phyloP scores from a whole-genome alignment of 2,888 invertebrate genomes.

The Gandaritis pyraliata region DNA sequence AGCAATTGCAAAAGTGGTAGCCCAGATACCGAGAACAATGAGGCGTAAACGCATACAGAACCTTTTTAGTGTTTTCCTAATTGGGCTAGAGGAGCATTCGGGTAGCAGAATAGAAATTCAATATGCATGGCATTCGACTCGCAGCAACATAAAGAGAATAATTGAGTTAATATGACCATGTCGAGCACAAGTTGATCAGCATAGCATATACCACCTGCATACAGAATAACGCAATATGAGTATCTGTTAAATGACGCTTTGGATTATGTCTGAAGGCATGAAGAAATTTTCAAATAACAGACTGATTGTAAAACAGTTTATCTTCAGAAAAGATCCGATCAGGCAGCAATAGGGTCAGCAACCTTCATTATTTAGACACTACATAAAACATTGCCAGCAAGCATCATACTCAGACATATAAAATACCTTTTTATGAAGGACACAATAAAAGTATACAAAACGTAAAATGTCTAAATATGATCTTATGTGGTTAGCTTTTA shows the following conservation, averaged over 20 bases:
- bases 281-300: neutral
- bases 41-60: constrained; percentile 71
- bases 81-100: constrained; percentile 70
- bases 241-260: too few species aligned
- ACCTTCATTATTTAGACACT: constrained; percentile 5
- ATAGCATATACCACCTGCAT: constrained; percentile 50
- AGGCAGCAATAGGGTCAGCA: neutral
- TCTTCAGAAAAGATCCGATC: neutral
- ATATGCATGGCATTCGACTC: constrained; percentile 77
- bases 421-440: constrained; percentile 40
- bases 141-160: constrained; percentile 78
- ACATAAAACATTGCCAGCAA: constrained; percentile 25
- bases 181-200: constrained; percentile 59
- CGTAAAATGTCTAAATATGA: constrained; percentile 45
- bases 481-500: constrained; percentile 41
- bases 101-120: constrained; percentile 75
- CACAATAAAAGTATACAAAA: constrained; percentile 42
- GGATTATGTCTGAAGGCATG: too few species aligned
- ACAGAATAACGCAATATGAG: neutral
- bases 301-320: neutral
- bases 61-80: constrained; percentile 80
- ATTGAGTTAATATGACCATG: constrained; percentile 76
- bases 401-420: constrained; percentile 8
- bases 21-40: constrained; percentile 79
- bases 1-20: constrained; percentile 71